Evolutionary conservation across 2,113 vertebrate genomes (phyloP).

Genomic region (Lichenostomus cassidix): DNA sequence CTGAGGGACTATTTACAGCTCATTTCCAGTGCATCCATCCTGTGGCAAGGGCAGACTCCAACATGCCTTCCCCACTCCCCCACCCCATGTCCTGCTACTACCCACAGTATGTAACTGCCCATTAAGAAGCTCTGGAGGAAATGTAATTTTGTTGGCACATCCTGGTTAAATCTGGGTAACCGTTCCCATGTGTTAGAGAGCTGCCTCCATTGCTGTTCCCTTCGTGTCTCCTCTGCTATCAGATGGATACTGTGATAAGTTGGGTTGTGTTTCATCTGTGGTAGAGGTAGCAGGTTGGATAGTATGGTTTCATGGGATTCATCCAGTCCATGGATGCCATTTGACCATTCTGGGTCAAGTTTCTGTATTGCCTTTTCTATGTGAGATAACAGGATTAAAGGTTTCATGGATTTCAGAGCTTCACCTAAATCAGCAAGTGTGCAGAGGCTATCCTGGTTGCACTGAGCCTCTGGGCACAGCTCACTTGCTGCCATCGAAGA

Average conservation of each 20-base stretch:
- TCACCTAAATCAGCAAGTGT: neutral
- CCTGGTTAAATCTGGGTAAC: neutral
- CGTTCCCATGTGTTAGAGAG: neutral
- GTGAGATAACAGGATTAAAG: neutral
- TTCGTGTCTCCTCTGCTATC: neutral
- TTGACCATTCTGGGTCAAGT: neutral
- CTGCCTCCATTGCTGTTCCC: neutral
- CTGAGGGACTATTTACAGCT: neutral
- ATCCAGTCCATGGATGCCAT: neutral
- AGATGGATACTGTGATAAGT: neutral
- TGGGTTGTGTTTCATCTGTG: neutral
- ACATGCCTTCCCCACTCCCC: rapidly evolving
- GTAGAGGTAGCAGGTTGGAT: neutral
- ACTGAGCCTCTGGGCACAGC: neutral
- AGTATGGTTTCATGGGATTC: neutral
- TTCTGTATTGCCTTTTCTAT: neutral
- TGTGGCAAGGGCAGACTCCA: neutral
- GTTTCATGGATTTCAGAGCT: neutral
- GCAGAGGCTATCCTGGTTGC: neutral
- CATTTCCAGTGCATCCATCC: neutral
- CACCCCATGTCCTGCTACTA: neutral
- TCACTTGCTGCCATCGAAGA: neutral
- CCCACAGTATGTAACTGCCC: neutral
- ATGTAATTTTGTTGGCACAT: neutral
- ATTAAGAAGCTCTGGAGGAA: neutral